These are phyloP conservation scores for Charadrius vociferus DNA, from an alignment of 2,113 vertebrate species.

Conservation along the genomic window DNA sequence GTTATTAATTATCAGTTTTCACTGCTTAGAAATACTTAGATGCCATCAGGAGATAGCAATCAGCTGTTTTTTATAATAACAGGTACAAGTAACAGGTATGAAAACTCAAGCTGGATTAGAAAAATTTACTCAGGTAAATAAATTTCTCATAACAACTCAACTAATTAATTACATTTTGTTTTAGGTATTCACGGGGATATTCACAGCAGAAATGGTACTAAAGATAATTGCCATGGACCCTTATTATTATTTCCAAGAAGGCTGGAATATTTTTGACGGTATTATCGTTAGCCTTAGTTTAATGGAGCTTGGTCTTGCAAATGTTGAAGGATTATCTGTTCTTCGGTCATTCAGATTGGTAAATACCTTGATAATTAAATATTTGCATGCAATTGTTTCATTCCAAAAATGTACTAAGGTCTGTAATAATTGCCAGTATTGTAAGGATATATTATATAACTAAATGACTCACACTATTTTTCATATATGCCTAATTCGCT, in stretches of 20 bases:
- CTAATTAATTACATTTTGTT: background rate
- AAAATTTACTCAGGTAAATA: background rate
- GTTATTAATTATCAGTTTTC: background rate
- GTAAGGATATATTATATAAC: background rate
- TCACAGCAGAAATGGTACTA: conserved; percentile 96
- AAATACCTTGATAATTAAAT: conserved; percentile 53
- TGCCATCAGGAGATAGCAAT: background rate
- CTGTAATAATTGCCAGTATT: background rate
- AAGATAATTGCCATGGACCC: conserved; percentile 96
- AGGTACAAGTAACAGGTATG: background rate
- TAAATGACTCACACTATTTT: background rate
- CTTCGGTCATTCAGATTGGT: conserved; percentile 96
- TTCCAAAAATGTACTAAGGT: background rate
- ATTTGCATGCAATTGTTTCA: background rate
- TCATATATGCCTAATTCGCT: background rate
- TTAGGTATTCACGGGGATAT: conserved; percentile 95
- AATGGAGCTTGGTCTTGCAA: conserved; percentile 87
- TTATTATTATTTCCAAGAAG: conserved; percentile 94
- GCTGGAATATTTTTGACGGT: conserved; percentile 97
- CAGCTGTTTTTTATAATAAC: background rate
- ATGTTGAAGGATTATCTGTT: conserved; percentile 85
- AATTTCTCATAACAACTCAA: background rate
- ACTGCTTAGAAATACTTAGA: background rate
- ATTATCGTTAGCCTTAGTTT: conserved; percentile 95
- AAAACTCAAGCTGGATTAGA: background rate